Evolutionary conservation across 2,888 invertebrate species (phyloP).

Genomic region (Apodemia hepburni): DNA sequence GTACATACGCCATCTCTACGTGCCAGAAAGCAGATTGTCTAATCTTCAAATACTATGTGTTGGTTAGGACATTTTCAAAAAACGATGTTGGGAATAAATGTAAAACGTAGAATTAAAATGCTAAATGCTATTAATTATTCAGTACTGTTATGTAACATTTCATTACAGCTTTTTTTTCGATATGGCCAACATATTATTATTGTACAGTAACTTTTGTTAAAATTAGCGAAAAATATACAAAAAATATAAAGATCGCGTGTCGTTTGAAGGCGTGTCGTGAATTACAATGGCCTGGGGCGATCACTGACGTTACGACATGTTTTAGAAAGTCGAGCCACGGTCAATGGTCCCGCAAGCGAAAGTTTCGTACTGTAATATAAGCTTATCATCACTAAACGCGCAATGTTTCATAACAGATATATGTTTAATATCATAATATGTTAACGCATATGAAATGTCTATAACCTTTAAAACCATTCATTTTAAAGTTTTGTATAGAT

Average conservation of each 20-base stretch:
- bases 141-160: background rate
- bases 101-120: no score
- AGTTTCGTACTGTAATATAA: constrained; percentile 53
- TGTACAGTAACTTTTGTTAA: constrained; percentile 54
- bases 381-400: constrained; percentile 51
- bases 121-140: background rate
- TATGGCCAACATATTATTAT: background rate
- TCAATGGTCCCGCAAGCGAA: constrained; percentile 73
- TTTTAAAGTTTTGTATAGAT: background rate
- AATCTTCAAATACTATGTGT: no score
- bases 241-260: constrained; percentile 72
- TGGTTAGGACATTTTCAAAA: no score
- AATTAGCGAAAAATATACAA: constrained; percentile 58
- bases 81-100: no score
- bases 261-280: constrained; percentile 60
- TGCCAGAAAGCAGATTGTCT: no score
- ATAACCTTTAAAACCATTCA: constrained; percentile 23
- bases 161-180: background rate
- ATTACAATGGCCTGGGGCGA: constrained; percentile 68
- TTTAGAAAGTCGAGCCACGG: constrained; percentile 77
- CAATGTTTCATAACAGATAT: constrained; percentile 38
- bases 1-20: no score
- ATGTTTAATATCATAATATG: constrained; percentile 17
- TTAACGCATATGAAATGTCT: background rate
- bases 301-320: constrained; percentile 70